Evolutionary conservation across 2,888 invertebrate genomes (phyloP), one percentile per base, ranked within the genome.

Genomic region (Pharmacophagus antenor): DNA sequence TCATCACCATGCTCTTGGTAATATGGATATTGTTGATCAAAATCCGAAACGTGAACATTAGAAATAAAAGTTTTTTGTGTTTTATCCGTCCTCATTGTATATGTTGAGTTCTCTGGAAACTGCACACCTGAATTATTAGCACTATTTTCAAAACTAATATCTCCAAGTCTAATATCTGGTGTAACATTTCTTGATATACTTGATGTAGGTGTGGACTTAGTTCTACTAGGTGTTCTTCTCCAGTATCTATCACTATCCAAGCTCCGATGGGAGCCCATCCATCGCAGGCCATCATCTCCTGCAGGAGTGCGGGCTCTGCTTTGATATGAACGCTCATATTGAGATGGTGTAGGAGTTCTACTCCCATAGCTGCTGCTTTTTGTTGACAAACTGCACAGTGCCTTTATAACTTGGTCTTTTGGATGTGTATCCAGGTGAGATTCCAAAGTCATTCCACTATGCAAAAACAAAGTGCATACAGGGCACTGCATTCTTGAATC

Each of bases 361-460:
- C 90, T 85, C 50, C 77, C 77, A 79, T 77, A 85, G 64, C 73
- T 79, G 62, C 76, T 74, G 66, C 82, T 85, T 57, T 89, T 91
- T 64, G 85, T 84, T 64, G 92, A 90, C 63, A 90, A 72, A 67
- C 67, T 81, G 72, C 90, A 93, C 65, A 97, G 88, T 22, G 96
- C 96, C 79, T 94, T 95, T 70, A 96, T 96, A 54, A 97, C 96
- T 85, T 96, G 96, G 71, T 96, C 96, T 82, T 96, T 96, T 46
- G 96, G 96, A 89, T 96, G 96, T 23, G 96, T 96, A 76, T 95
- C 94, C 80, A 97, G 91, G 80, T 96, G 96, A 66, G 93, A 93
- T 78, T 95, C 95, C 69, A 96, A 87, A 62, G 94, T 93, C 89
- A 96, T 96, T 60, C 96, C 96, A 85, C 95, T 95, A 69, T 96